Evolutionary conservation across 2,797 vertebrate genomes (phyloP).

Genomic region (Prunella strophiata): DNA sequence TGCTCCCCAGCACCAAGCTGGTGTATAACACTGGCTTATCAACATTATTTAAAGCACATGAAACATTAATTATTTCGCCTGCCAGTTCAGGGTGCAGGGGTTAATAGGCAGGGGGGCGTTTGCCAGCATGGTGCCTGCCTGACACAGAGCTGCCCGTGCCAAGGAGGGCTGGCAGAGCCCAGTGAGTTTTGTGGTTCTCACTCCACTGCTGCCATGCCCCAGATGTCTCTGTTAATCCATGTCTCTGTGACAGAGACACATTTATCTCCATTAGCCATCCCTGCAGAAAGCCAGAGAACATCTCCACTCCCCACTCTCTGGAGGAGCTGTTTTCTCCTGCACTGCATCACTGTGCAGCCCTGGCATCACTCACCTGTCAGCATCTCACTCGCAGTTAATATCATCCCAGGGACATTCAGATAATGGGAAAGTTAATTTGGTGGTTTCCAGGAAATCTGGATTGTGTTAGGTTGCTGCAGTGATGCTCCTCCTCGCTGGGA

Average conservation of each 20-base stretch:
- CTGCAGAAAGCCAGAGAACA: rapidly evolving
- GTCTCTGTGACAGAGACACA: not conserved
- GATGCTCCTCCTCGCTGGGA: not conserved
- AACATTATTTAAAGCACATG: not conserved
- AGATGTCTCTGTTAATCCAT: not conserved
- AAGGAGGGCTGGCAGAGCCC: not conserved
- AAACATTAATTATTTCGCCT: not conserved
- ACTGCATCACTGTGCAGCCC: rapidly evolving
- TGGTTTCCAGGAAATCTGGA: slow-evolving; percentile 25
- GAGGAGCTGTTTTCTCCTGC: not conserved
- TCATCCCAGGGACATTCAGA: not conserved
- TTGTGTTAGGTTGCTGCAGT: not conserved
- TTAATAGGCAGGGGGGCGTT: rapidly evolving
- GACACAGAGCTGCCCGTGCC: rapidly evolving
- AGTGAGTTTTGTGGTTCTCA: rapidly evolving
- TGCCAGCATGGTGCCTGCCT: rapidly evolving
- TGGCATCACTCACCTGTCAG: not conserved
- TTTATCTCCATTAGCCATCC: not conserved
- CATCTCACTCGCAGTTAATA: not conserved
- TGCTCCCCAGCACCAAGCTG: not conserved
- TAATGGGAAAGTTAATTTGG: slow-evolving; percentile 18
- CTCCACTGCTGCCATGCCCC: rapidly evolving
- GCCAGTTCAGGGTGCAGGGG: not conserved
- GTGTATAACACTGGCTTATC: not conserved
- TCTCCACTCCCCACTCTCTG: not conserved